These are phyloP conservation scores for Oenanthe melanoleuca DNA, from an alignment of 2,113 vertebrate genomes.

Conservation along the genomic window DNA sequence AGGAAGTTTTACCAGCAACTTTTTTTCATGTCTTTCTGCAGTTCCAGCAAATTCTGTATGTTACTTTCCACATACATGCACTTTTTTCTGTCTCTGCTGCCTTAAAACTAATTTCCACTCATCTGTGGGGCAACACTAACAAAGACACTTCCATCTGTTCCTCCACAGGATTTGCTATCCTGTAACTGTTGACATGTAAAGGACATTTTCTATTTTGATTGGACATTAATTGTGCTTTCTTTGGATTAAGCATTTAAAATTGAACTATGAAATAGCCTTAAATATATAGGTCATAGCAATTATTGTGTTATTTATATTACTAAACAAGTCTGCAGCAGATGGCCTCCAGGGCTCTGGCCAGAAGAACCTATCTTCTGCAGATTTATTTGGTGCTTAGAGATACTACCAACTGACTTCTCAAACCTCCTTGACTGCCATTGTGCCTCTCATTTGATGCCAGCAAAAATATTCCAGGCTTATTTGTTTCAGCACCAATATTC, in stretches of 20 bases:
- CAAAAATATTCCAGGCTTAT: constrained; percentile 43
- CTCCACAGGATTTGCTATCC: background rate
- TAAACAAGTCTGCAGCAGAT: constrained; percentile 51
- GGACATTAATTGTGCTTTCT: constrained; percentile 55
- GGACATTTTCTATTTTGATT: constrained; percentile 66
- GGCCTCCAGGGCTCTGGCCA: constrained; percentile 25
- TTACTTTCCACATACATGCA: background rate
- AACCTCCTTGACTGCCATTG: background rate
- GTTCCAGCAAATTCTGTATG: background rate
- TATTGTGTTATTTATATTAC: constrained; percentile 64
- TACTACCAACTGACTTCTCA: constrained; percentile 50
- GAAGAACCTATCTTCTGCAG: constrained; percentile 53
- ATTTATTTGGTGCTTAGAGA: constrained; percentile 61
- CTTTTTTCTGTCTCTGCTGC: constrained; percentile 9
- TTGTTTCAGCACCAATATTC: constrained; percentile 48
- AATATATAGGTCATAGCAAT: constrained; percentile 63
- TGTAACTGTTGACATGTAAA: constrained; percentile 49
- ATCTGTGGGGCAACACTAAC: constrained; percentile 52
- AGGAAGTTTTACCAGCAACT: constrained; percentile 31
- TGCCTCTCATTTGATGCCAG: constrained; percentile 40
- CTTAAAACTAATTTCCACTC: constrained; percentile 50
- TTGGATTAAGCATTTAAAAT: constrained; percentile 65
- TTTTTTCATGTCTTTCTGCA: constrained; percentile 18
- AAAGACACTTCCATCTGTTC: constrained; percentile 53
- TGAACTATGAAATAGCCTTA: constrained; percentile 43